phyloP scores from a whole-genome alignment of 35 echinoderm and acorn worm genomes.

The Lytechinus variegatus region DNA sequence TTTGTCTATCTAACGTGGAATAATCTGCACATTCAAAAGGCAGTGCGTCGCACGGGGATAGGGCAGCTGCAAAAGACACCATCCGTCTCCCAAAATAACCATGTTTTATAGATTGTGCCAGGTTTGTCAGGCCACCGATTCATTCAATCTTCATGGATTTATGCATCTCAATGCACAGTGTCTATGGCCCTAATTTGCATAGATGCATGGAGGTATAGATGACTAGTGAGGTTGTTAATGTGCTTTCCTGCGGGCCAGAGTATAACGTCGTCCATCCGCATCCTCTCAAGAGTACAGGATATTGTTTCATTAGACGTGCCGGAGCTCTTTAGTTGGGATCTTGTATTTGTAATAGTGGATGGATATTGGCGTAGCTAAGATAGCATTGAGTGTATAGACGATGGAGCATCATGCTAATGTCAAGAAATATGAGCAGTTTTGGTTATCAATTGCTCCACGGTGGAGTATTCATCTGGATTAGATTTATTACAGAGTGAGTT shows the following conservation, averaged over 20 bases:
- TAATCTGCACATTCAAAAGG: not conserved
- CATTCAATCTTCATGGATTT: not conserved
- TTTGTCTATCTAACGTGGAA: not conserved
- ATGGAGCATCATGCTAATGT: not conserved
- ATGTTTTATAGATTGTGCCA: not conserved
- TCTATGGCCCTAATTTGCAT: not conserved
- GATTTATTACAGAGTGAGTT: not conserved
- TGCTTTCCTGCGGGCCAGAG: not conserved
- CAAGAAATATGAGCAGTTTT: not conserved
- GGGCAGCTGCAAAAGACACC: not conserved
- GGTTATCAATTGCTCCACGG: not conserved
- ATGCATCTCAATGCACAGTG: not conserved
- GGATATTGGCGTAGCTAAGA: not conserved
- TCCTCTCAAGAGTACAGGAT: not conserved
- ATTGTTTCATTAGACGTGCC: not conserved
- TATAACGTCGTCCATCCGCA: not conserved
- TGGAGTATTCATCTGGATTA: not conserved
- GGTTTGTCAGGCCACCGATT: not conserved
- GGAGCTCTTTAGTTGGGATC: not conserved
- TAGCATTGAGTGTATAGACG: not conserved
- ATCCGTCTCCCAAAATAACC: not conserved
- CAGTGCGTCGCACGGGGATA: not conserved
- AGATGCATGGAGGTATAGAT: not conserved
- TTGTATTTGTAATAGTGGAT: not conserved
- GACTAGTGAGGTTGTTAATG: not conserved